These are phyloP conservation scores for Drosophila mimetica DNA, from an alignment of 2,888 invertebrate genomes.

Conservation along the genomic window DNA sequence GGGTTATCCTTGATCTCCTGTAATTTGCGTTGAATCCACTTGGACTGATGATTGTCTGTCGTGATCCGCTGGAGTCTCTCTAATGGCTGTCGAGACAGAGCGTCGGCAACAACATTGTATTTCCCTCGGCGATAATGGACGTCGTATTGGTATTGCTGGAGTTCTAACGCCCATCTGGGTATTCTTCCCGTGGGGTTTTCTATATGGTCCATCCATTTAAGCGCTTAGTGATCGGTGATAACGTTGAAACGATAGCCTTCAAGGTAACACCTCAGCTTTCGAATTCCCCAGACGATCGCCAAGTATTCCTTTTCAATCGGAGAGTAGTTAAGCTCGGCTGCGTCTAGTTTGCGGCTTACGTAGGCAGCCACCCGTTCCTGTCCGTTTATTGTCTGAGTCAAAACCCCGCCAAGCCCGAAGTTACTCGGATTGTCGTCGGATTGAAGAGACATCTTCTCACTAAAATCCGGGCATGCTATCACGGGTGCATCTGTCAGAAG, in stretches of 20 bases:
- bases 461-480: neutral
- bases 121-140: neutral
- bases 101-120: neutral
- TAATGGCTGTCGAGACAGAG: neutral
- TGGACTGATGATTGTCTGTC: neutral
- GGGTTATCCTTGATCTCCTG: slow-evolving; percentile 1
- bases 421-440: neutral
- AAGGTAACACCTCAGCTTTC: neutral
- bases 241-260: slow-evolving; percentile 2
- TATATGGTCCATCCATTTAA: slow-evolving; percentile 1
- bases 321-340: neutral
- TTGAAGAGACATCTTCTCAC: neutral
- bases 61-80: neutral
- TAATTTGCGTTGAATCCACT: neutral
- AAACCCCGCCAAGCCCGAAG: neutral
- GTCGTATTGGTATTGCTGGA: neutral
- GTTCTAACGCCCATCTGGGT: neutral
- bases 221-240: neutral
- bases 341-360: neutral
- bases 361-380: neutral
- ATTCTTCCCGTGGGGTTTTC: slow-evolving; percentile 1
- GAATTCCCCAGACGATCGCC: neutral
- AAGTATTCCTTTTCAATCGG: slow-evolving; percentile 1
- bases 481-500: neutral
- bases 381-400: neutral